These are phyloP conservation scores for Nipponia nippon DNA, from an alignment of 2,113 vertebrate genomes.

Conservation along the genomic window DNA sequence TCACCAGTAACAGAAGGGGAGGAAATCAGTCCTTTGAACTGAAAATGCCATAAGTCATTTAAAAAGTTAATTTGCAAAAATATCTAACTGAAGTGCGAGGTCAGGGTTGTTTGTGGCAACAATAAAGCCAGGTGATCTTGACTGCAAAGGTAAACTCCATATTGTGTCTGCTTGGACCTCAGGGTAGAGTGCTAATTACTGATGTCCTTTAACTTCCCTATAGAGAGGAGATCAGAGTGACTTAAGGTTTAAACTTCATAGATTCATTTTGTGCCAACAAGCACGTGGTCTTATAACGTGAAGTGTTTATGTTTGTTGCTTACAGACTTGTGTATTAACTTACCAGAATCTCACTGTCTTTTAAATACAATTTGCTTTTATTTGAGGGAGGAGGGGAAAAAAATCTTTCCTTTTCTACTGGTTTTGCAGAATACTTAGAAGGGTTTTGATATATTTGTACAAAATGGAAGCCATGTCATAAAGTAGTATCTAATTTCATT, in stretches of 20 bases:
- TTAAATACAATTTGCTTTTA: background rate
- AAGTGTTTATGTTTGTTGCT: conserved; percentile 10
- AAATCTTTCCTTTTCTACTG: background rate
- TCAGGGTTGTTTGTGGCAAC: background rate
- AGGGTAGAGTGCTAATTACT: no score
- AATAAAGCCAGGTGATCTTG: background rate
- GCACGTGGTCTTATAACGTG: background rate
- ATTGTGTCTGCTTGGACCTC: background rate
- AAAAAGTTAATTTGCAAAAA: background rate
- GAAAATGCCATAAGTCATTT: background rate
- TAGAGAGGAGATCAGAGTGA: background rate
- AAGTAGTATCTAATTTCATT: background rate
- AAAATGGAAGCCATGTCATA: background rate
- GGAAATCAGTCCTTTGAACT: background rate
- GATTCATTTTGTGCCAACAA: background rate
- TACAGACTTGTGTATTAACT: background rate
- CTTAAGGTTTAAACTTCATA: background rate
- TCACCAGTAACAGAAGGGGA: background rate
- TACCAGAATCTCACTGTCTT: background rate
- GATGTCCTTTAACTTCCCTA: background rate
- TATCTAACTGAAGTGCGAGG: background rate
- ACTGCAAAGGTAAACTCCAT: background rate
- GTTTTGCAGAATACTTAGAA: background rate
- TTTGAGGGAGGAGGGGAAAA: background rate
- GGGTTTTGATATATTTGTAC: background rate